A percentile compares a stretch with the other conserved stretches of the same genome.
Evolutionary conservation across 2,797 vertebrate species (phyloP).

Genomic region (Dermochelys coriacea): DNA sequence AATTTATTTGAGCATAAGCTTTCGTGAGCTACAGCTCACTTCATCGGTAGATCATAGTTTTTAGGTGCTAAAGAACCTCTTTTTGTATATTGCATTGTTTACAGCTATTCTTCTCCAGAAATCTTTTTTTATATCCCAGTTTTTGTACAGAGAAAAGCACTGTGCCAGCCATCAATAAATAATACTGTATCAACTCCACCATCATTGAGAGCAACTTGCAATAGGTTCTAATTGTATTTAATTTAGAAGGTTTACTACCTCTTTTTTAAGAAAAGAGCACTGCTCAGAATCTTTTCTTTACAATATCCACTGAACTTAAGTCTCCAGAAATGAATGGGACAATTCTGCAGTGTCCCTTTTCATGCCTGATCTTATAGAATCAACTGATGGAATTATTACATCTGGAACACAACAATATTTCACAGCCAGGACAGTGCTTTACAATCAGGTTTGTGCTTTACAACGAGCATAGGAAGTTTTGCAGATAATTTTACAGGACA

Average conservation of each 20-base stretch:
- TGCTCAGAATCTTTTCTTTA: not conserved
- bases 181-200: not conserved
- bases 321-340: constrained; percentile 1
- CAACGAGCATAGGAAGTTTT: not conserved
- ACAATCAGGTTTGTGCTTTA: not conserved
- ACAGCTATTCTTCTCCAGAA: not conserved
- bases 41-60: not conserved
- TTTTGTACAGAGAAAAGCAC: not conserved
- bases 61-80: not conserved
- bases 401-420: not conserved
- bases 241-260: not conserved
- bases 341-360: constrained; percentile 2
- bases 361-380: not conserved
- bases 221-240: not conserved
- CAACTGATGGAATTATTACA: not conserved
- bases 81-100: not conserved
- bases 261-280: not conserved
- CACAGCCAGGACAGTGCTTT: not conserved
- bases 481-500: constrained; percentile 5
- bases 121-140: not conserved
- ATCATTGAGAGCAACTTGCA: not conserved
- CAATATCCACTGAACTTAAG: not conserved
- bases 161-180: not conserved
- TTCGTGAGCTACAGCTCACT: too few relatives aligned
- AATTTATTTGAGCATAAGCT: too few relatives aligned